Percentiles rank a stretch among this genome's conserved stretches.
Conservation (phyloP, 2,113 vertebrate species). For the Climacteris rufus region DNA sequence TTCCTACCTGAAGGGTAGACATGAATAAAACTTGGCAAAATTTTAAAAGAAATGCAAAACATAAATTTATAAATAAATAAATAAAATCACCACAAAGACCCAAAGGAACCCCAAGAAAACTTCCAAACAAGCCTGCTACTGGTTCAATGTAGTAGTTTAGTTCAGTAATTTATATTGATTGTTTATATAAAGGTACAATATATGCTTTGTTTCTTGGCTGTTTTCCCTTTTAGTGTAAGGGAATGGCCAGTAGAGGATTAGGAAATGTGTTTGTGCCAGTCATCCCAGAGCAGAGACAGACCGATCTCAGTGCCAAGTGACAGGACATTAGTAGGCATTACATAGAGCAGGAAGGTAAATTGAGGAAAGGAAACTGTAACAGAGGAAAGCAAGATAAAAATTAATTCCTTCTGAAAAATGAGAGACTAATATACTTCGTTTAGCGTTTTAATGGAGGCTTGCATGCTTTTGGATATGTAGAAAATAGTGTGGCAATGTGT, state of each 20-base stretch:
- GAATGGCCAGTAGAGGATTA: neutral
- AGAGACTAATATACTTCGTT: neutral
- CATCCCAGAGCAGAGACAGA: neutral
- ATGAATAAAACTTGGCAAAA: neutral
- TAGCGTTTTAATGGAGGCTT: neutral
- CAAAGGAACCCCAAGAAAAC: neutral
- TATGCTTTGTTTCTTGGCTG: neutral
- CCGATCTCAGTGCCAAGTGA: neutral
- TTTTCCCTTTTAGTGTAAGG: neutral
- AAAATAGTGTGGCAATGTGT: neutral
- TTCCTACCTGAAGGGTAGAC: neutral
- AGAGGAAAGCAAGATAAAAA: neutral
- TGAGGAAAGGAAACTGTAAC: neutral
- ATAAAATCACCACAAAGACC: neutral
- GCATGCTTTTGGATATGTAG: neutral
- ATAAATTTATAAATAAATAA: neutral
- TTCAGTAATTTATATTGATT: neutral
- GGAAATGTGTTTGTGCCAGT: neutral
- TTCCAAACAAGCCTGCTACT: neutral
- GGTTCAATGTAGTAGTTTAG: neutral
- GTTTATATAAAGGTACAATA: neutral
- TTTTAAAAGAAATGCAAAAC: neutral
- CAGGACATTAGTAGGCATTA: neutral
- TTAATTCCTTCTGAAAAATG: neutral
- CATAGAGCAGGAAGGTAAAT: neutral